These are phyloP conservation scores for Polietes domitor DNA, from an alignment of 2,888 invertebrate genomes.

Conservation along the genomic window DNA sequence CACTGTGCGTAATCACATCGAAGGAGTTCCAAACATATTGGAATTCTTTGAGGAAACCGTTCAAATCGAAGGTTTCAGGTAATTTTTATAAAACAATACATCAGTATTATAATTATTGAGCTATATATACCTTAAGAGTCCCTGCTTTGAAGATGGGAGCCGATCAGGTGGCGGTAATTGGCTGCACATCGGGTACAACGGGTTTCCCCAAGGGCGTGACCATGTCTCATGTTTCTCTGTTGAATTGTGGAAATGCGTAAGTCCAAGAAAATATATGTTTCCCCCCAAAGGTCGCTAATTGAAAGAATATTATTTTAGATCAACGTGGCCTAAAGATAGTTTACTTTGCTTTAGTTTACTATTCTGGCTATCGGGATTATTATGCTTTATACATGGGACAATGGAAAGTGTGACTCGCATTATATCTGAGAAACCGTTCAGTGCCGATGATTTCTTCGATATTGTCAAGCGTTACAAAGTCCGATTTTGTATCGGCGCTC, in stretches of 20 bases:
- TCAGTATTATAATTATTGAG: too few species aligned
- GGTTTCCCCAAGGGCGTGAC: conserved; percentile 68
- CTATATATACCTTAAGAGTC: conserved; percentile 18
- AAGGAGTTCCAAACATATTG: conserved; percentile 53
- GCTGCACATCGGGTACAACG: conserved; percentile 69
- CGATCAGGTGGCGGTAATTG: conserved; percentile 67
- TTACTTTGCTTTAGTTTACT: conserved; percentile 69
- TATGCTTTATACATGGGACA: conserved; percentile 60
- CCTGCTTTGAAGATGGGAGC: conserved; percentile 49
- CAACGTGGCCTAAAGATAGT: conserved; percentile 36
- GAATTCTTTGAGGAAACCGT: conserved; percentile 42
- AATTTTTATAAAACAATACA: background rate
- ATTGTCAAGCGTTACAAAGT: conserved; percentile 68
- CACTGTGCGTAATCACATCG: conserved; percentile 68
- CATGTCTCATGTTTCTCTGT: conserved; percentile 68
- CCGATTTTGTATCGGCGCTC: conserved; percentile 62
- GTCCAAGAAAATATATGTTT: background rate
- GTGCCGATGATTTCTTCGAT: conserved; percentile 64
- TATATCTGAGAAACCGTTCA: conserved; percentile 67
- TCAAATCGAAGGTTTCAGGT: conserved; percentile 41
- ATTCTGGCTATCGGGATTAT: conserved; percentile 70
- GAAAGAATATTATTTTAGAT: too few species aligned
- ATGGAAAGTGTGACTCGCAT: conserved; percentile 64
- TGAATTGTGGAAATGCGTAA: too few species aligned
- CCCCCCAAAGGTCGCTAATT: too few species aligned